Evolutionary conservation across 2,113 vertebrate species (phyloP).

Genomic region (Peromyscus californicus): DNA sequence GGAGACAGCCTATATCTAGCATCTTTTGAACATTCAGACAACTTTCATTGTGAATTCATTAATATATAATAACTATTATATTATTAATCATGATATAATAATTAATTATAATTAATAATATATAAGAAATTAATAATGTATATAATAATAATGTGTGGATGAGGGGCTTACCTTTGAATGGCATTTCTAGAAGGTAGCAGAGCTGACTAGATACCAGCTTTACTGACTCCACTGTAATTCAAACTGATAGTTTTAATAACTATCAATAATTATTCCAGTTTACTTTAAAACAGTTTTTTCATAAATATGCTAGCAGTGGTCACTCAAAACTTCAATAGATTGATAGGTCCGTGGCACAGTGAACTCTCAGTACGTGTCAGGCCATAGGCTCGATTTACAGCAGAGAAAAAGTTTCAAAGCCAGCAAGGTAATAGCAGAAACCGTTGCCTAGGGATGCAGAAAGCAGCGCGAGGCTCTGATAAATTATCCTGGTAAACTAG

Average conservation of each 20-base stretch:
- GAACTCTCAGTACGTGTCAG: not conserved
- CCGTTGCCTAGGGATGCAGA: not conserved
- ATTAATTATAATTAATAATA: no score
- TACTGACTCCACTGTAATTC: not conserved
- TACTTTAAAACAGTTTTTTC: not conserved
- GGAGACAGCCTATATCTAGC: not conserved
- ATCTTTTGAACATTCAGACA: not conserved
- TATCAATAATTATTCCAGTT: not conserved
- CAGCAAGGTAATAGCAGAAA: not conserved
- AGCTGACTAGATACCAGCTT: not conserved
- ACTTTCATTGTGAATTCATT: no score
- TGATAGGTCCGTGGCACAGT: not conserved
- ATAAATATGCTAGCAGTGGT: not conserved
- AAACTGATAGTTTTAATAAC: not conserved
- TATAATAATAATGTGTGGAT: not conserved
- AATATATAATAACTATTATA: no score
- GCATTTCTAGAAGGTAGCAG: not conserved
- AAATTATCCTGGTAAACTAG: not conserved
- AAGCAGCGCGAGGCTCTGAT: not conserved
- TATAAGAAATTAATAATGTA: no score
- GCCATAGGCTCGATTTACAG: no score
- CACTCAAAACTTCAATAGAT: not conserved
- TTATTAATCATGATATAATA: no score
- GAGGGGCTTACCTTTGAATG: not conserved
- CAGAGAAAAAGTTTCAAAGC: not conserved